Evolutionary conservation across 2,888 invertebrate genomes (phyloP).

Genomic region (Sminthurides aquaticus): DNA sequence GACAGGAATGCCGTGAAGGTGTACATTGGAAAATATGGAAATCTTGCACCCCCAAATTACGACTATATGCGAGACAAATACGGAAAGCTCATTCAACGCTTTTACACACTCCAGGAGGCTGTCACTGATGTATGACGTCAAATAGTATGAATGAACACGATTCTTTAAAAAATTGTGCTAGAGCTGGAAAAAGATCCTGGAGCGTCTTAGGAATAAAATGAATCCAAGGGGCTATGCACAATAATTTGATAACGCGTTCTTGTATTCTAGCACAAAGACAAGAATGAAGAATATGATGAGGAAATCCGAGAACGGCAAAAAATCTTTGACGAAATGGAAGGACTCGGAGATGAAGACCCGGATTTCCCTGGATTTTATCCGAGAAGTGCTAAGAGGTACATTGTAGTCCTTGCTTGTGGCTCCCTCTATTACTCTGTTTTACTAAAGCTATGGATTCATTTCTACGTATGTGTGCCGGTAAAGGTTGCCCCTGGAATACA

Average conservation of each 20-base stretch:
- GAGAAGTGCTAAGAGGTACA: conserved; percentile 12
- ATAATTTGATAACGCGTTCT: too few relatives aligned
- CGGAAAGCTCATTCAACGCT: conserved; percentile 11
- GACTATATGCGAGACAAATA: conserved; percentile 24
- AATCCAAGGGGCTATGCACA: too few relatives aligned
- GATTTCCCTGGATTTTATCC: conserved; percentile 24
- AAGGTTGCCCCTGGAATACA: conserved; percentile 18
- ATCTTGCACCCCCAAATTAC: conserved; percentile 21
- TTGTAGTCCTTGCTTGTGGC: neutral
- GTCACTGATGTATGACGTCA: neutral
- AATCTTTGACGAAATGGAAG: conserved; percentile 16
- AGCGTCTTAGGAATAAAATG: too few relatives aligned
- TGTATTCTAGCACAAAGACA: neutral
- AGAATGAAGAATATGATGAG: neutral
- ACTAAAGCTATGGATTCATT: neutral
- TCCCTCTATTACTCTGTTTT: neutral
- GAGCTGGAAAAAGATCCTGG: too few relatives aligned
- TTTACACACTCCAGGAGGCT: neutral
- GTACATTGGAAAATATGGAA: conserved; percentile 10
- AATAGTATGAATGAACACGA: neutral
- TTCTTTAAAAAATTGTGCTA: too few relatives aligned
- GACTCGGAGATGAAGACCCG: conserved; percentile 22
- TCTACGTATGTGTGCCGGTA: neutral
- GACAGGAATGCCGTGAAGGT: conserved; percentile 7
- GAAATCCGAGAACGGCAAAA: conserved; percentile 13